Evolutionary conservation across 2,113 vertebrate genomes (phyloP), one percentile per base, ranked within the genome.

Genomic region (Steatornis caripensis): DNA sequence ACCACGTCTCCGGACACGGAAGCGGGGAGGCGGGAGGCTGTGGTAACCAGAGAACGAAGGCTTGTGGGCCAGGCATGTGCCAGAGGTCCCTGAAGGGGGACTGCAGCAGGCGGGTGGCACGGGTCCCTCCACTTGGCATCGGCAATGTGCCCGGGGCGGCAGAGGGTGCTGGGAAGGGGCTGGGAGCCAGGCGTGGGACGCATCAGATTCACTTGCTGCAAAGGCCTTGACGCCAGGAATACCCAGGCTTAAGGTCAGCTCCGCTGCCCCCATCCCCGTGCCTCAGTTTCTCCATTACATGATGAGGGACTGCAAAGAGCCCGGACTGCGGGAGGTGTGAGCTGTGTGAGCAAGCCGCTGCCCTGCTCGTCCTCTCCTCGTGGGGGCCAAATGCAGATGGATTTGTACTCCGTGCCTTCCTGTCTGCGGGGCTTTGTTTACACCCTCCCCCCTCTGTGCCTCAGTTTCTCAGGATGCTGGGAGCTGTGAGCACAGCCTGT

Each of bases 101-200:
- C 8, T 0, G 23, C 48, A 5, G 76, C n/a, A 1, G 37, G 16
- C 9, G 2, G 54, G 30, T 4, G 2, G 39, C 7, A 0, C 2
- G 0, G 78, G 37, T 22, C 21, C 5, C 32, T 23, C 24, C 3
- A 3, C 37, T n/a, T 2, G 5, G 60, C 36, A 1, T n/a, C 2
- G 5, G 60, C 36, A 1, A 12, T 1, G 2, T 54, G 53, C 41
- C 29, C 65, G 12, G 37, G 1, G 36, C 3, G 3, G 27, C 71
- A 21, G 15, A 39, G 24, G 13, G 30, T 19, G 62, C 26, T 2
- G 18, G 70, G 27, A 27, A n/a, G 12, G 79, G n/a, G 14, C 46
- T 9, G 12, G 43, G 3, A 32, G 1, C 19, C 0, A 1, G 39
- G 7, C 14, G 2, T 1, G 65, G 74, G 32, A 2, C 1, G 0